These are phyloP conservation scores for Coilia nasus DNA, from an alignment of 2,797 vertebrate species.

Conservation along the genomic window DNA sequence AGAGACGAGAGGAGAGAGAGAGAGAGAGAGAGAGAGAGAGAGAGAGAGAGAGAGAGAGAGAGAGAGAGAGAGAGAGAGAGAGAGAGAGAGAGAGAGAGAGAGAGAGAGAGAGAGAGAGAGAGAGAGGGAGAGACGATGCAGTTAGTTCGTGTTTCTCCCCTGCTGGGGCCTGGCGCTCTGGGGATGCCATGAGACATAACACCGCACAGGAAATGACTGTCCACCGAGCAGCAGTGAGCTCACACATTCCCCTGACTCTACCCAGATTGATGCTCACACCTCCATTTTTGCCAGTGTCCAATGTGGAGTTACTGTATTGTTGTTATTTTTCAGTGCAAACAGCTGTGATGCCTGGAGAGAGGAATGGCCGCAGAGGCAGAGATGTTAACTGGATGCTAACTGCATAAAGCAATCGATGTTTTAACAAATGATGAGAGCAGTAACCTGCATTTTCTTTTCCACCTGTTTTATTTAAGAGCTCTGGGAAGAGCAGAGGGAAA, in stretches of 20 bases:
- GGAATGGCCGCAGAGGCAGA: neutral
- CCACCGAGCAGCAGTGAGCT: neutral
- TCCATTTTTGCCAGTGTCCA: neutral
- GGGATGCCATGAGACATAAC: neutral
- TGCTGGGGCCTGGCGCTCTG: neutral
- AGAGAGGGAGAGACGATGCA: neutral
- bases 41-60: neutral
- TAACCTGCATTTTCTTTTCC: neutral
- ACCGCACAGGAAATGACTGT: neutral
- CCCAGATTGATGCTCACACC: neutral
- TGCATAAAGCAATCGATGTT: neutral
- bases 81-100: too few species aligned
- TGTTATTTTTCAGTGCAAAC: neutral
- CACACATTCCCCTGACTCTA: neutral
- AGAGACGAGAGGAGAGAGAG: constrained; percentile 30
- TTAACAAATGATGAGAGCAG: neutral
- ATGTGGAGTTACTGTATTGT: neutral
- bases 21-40: neutral
- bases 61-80: neutral
- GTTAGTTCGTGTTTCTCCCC: constrained; percentile 10
- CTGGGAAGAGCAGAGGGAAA: neutral
- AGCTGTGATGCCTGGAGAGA: neutral
- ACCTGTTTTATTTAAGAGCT: neutral
- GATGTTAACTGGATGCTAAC: neutral
- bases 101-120: too few species aligned